A percentile compares a stretch with the other conserved stretches of the same genome.
phyloP scores from a whole-genome alignment of 2,797 vertebrate genomes.

The Sitta carolinensis region DNA sequence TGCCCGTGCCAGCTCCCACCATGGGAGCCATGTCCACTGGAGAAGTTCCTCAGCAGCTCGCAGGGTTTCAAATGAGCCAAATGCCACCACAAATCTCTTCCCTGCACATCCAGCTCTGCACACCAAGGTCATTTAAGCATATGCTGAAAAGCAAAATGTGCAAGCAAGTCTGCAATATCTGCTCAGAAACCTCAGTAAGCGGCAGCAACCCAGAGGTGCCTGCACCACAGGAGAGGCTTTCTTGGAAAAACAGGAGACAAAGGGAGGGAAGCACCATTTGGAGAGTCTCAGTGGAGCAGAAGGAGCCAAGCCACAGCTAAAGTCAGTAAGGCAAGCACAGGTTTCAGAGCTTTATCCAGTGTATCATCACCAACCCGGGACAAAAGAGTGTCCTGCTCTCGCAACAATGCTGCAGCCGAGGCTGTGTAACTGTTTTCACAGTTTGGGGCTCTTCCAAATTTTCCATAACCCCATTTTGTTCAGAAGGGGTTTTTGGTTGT shows the following conservation, averaged over 20 bases:
- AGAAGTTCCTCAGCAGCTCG: background rate
- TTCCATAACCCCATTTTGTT: background rate
- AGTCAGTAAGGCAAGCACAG: background rate
- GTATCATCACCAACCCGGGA: accelerated
- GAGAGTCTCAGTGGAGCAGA: background rate
- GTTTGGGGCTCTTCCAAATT: background rate
- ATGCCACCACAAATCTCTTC: accelerated
- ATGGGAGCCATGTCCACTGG: accelerated
- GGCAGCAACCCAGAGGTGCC: accelerated
- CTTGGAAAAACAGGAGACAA: background rate
- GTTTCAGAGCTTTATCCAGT: background rate
- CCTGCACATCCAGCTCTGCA: background rate
- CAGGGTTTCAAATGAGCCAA: background rate
- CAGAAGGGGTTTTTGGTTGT: background rate
- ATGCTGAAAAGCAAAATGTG: accelerated
- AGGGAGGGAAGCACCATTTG: background rate
- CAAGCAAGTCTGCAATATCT: background rate
- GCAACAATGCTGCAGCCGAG: background rate
- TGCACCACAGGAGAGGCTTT: background rate
- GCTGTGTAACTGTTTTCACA: accelerated
- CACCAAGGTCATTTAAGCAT: background rate
- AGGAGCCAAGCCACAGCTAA: background rate
- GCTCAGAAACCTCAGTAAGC: background rate
- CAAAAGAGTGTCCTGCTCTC: accelerated
- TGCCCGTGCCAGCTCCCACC: accelerated